Percentiles rank a stretch among this genome's conserved stretches.
phyloP scores from a whole-genome alignment of 2,113 vertebrate genomes.

The Anarhynchus alexandrinus region DNA sequence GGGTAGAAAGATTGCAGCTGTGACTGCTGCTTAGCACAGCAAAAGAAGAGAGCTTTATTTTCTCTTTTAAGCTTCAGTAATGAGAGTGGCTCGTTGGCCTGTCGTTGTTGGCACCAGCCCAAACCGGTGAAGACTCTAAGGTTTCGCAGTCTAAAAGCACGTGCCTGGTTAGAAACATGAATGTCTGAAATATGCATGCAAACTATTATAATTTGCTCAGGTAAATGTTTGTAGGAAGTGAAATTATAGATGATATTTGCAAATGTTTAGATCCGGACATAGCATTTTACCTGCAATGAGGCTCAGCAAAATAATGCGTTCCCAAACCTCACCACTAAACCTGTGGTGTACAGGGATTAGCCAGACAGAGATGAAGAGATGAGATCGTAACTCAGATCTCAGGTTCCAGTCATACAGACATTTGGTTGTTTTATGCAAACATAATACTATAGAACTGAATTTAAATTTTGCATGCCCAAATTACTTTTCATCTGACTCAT shows the following conservation, averaged over 20 bases:
- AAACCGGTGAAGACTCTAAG: not conserved
- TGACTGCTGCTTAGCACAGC: not conserved
- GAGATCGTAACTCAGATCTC: not conserved
- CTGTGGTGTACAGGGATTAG: not conserved
- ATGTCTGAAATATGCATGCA: not conserved
- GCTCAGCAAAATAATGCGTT: not conserved
- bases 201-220: not conserved
- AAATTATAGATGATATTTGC: not conserved
- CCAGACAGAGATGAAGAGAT: not conserved
- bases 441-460: not conserved
- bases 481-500: not conserved
- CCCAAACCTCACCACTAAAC: not conserved
- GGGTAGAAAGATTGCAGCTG: not conserved
- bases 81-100: not conserved
- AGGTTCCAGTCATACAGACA: not conserved
- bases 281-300: not conserved
- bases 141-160: not conserved
- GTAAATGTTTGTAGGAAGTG: not conserved
- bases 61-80: not conserved
- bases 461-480: not conserved
- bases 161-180: not conserved
- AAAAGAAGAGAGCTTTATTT: not conserved
- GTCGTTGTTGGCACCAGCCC: not conserved
- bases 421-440: rapidly evolving
- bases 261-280: not conserved